These are phyloP conservation scores for Astropecten irregularis DNA, from an alignment of 53 echinoderm and acorn worm species.

Conservation along the genomic window DNA sequence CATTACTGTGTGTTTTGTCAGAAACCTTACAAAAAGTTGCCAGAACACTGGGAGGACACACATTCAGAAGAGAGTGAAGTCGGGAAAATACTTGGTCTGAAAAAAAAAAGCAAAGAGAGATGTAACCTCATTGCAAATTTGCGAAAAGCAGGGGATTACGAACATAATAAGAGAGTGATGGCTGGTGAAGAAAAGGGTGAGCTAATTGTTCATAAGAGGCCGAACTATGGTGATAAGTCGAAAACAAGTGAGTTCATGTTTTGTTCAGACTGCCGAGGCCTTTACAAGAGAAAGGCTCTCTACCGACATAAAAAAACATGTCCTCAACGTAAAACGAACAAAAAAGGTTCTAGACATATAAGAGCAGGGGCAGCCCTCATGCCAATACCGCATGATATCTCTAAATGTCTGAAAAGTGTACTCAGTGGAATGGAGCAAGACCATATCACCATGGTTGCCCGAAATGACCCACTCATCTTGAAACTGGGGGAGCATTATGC, in stretches of 20 bases:
- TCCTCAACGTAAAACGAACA: conserved; percentile 2
- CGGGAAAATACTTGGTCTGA: neutral
- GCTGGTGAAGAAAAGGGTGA: no score
- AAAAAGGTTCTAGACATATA: neutral
- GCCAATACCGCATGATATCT: neutral
- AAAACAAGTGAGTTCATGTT: no score
- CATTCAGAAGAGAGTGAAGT: conserved; percentile 33
- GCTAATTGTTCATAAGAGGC: no score
- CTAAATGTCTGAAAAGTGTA: neutral
- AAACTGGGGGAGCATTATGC: conserved; percentile 43
- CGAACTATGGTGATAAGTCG: no score
- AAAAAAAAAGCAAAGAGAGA: no score
- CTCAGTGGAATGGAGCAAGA: conserved; percentile 35
- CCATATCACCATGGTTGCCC: neutral
- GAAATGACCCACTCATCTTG: conserved; percentile 11
- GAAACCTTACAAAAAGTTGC: conserved; percentile 7
- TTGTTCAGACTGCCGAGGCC: conserved; percentile 34
- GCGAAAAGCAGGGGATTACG: no score
- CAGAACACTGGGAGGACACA: conserved; percentile 13
- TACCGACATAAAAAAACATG: conserved; percentile 37
- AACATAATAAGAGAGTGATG: no score
- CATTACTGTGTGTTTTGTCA: conserved; percentile 40
- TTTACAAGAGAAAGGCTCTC: conserved; percentile 17
- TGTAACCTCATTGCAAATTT: no score
- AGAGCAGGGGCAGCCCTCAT: conserved; percentile 33